Base-by-base conservation (phyloP, 2,888 invertebrate species). In the Dicycla oo region DNA sequence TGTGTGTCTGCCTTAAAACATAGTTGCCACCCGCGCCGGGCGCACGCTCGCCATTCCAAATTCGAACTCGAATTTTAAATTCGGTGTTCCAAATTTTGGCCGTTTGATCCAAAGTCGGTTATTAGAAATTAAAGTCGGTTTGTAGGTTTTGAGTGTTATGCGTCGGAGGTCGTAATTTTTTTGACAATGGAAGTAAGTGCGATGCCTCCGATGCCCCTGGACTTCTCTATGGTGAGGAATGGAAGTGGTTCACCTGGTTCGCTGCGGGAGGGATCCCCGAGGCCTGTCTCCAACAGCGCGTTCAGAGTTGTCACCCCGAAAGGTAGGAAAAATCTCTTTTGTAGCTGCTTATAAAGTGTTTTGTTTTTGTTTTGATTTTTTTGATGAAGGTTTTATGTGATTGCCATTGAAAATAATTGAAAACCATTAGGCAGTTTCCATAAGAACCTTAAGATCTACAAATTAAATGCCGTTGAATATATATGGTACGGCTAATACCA, bases 231-330 rank as follows among this genome's bases (percentile, higher is more conserved):
- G 96, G 95, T 96, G 92, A 91, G 96, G 90, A 92, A 89, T 91
- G 95, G 90, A 81, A 90, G 89, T 83, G 92, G 90, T 67, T 93
- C 94, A 64, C 93, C 95, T 61, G 91, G 91, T 69, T 85, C 86
- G 43, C 80, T 94, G 75, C 89, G 95, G 80, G 94, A 94, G 69
- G 91, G 88, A 53, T 96, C 95, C 6, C 95, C 96, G 81, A 91
- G 95, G 73, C 93, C 93, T 66, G 94, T 94, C 47, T 94, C 95
- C 45, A 95, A 94, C 86, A 97, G 97, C 95, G 97, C 97, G 40
- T 97, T 97, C 90, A 96, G 97, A 85, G 96, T 97, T 69, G 97
- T 97, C 86, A 97, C 97, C 5, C 97, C 97, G 6, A 97, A 97
- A 95, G 97, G 97, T 93, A 93, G 93, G 91, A 82, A 63, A 51